Percentiles rank a stretch among this genome's conserved stretches.
phyloP scores from a whole-genome alignment of 2,113 vertebrate species.

The Puffinus mauretanicus region DNA sequence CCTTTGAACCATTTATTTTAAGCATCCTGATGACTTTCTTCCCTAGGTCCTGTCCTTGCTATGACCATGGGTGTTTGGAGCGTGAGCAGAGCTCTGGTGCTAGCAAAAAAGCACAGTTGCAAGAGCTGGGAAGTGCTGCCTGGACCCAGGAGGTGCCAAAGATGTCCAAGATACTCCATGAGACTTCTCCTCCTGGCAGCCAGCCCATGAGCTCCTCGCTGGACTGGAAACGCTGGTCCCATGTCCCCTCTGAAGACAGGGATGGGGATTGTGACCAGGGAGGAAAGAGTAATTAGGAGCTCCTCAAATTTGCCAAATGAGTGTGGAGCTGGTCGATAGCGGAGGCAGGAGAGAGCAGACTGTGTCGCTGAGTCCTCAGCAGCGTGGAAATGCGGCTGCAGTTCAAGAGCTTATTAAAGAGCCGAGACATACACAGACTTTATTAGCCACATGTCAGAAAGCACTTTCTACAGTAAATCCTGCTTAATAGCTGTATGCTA shows the following conservation, averaged over 20 bases:
- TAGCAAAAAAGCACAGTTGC: neutral
- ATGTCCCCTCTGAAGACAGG: rapidly evolving
- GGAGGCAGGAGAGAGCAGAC: neutral
- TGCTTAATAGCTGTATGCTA: conserved; percentile 29
- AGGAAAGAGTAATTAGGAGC: neutral
- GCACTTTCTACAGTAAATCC: conserved; percentile 51
- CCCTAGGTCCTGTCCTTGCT: neutral
- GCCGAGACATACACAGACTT: neutral
- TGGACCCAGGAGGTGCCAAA: neutral
- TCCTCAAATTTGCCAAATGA: neutral
- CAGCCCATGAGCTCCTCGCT: neutral
- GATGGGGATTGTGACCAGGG: neutral
- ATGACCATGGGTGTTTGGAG: neutral
- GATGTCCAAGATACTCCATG: neutral
- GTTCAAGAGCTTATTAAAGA: neutral
- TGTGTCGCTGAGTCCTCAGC: neutral
- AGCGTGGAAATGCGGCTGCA: neutral
- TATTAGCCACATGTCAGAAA: conserved; percentile 58
- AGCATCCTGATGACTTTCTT: neutral
- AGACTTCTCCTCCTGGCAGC: neutral
- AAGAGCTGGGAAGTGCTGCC: neutral
- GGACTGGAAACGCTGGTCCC: rapidly evolving
- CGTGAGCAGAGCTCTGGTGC: neutral
- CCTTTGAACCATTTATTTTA: neutral
- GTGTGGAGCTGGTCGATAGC: neutral